phyloP scores from a whole-genome alignment of 1,140 invertebrate genomes.

The Sinella curviseta region DNA sequence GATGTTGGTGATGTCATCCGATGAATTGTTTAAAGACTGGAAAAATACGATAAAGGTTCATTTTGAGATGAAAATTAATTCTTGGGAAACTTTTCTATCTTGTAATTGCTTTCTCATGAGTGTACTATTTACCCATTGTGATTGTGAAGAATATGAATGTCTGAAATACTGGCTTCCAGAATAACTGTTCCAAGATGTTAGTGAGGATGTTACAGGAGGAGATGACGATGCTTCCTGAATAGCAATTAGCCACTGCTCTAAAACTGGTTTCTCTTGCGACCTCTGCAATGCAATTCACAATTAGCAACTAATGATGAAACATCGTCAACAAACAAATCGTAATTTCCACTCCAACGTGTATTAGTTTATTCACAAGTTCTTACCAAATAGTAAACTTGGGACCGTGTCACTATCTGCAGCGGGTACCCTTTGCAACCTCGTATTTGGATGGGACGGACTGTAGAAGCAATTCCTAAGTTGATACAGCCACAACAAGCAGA shows the following conservation, averaged over 20 bases:
- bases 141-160: slow-evolving; percentile 40
- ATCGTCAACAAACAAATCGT: slow-evolving; percentile 1
- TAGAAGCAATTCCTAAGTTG: slow-evolving; percentile 56
- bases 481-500: slow-evolving; percentile 60
- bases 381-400: slow-evolving; percentile 58
- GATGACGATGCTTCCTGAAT: slow-evolving; percentile 46
- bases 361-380: slow-evolving; percentile 35
- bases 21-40: slow-evolving; percentile 38
- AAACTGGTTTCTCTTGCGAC: slow-evolving; percentile 34
- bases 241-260: slow-evolving; percentile 45
- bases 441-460: slow-evolving; percentile 47
- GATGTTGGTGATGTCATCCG: slow-evolving; percentile 39
- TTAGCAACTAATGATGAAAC: not conserved
- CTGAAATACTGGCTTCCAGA: slow-evolving; percentile 40
- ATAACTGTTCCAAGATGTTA: slow-evolving; percentile 31
- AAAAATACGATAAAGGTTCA: not conserved
- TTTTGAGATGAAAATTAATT: not conserved
- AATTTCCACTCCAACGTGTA: not conserved
- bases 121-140: slow-evolving; percentile 46
- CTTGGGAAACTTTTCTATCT: too few relatives aligned
- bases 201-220: slow-evolving; percentile 18
- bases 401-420: slow-evolving; percentile 56
- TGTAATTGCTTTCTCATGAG: not conserved
- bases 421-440: slow-evolving; percentile 48
- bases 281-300: slow-evolving; percentile 27